Percentiles rank a stretch among this genome's conserved stretches.
These are phyloP conservation scores for Exocentrus adspersus DNA, from an alignment of 2,888 invertebrate species.

Conservation along the genomic window DNA sequence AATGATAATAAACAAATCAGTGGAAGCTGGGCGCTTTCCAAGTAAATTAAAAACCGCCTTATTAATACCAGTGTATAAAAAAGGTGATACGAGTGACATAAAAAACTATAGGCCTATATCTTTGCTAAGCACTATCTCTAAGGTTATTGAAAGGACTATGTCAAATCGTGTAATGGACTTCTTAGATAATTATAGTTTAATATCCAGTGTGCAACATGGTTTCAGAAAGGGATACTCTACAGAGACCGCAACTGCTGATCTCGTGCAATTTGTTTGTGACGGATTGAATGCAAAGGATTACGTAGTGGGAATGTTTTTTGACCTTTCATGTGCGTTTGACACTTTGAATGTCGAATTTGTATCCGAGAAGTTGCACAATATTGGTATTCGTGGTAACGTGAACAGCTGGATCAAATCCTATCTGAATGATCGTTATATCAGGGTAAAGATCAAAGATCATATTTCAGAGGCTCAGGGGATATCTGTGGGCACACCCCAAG, in stretches of 20 bases:
- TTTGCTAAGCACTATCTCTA: too few species aligned
- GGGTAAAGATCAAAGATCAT: not conserved
- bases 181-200: not conserved
- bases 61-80: not conserved
- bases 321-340: not conserved
- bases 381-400: not conserved
- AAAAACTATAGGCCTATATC: not conserved
- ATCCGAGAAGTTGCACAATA: not conserved
- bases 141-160: not conserved
- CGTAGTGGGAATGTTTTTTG: not conserved
- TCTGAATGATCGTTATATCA: not conserved
- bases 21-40: not conserved
- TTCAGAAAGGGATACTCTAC: not conserved
- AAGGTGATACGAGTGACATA: not conserved
- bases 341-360: not conserved
- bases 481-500: not conserved
- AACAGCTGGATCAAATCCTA: not conserved
- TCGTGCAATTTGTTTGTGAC: not conserved
- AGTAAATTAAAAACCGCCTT: not conserved
- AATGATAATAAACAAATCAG: not conserved
- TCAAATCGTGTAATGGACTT: not conserved
- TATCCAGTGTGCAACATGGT: not conserved
- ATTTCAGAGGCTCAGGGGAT: not conserved
- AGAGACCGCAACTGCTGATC: not conserved
- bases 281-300: not conserved